These are phyloP conservation scores for Drosophila ficusphila DNA, from an alignment of 1,140 invertebrate genomes.

Conservation along the genomic window DNA sequence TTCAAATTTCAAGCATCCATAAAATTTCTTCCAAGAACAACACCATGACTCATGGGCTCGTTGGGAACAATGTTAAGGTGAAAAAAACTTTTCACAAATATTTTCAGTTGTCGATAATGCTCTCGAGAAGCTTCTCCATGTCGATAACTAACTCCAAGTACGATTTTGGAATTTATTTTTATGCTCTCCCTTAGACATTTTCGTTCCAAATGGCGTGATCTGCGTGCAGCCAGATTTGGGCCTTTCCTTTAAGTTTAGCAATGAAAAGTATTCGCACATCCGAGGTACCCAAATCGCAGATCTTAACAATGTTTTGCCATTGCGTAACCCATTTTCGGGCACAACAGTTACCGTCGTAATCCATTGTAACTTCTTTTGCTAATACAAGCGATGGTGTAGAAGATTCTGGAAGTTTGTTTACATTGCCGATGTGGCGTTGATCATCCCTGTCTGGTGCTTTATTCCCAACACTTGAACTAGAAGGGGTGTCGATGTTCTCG, in stretches of 20 bases:
- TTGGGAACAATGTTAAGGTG: too few relatives aligned
- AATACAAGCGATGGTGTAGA: too few relatives aligned
- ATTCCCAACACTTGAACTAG: too few relatives aligned
- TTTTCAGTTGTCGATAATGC: neutral
- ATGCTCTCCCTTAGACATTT: neutral
- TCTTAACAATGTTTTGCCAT: too few relatives aligned
- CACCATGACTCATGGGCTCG: constrained; percentile 4
- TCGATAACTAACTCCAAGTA: neutral
- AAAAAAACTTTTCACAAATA: neutral
- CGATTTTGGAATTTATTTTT: neutral
- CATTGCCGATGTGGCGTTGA: too few relatives aligned
- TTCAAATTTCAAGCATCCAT: neutral
- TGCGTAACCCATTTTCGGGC: too few relatives aligned
- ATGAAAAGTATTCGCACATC: neutral
- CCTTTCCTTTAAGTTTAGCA: neutral
- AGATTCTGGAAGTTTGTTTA: too few relatives aligned
- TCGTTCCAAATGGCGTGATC: neutral
- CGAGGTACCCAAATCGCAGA: neutral
- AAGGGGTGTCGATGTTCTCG: too few relatives aligned
- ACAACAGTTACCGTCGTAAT: too few relatives aligned
- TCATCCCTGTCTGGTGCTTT: too few relatives aligned
- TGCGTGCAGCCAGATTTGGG: neutral
- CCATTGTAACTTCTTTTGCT: too few relatives aligned
- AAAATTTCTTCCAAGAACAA: constrained; percentile 6
- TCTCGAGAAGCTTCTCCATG: neutral